Base-by-base conservation (phyloP, 2,113 vertebrate species). In the Rhea americana region DNA sequence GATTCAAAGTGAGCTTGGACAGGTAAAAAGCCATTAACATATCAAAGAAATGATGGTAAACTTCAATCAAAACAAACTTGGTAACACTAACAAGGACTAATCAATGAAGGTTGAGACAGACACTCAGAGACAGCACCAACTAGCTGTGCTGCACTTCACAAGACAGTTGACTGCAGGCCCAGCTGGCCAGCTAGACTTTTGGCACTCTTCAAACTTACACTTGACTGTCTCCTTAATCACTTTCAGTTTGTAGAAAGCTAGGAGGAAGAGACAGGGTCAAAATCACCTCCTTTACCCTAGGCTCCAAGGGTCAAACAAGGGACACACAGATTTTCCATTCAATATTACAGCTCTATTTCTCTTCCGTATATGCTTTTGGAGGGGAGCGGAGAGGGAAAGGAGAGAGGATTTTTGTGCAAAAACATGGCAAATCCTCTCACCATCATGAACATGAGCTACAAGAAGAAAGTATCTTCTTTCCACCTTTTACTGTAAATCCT, bases 171-270 rank as follows among this genome's bases (percentile, higher is more conserved):
- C 43, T 67, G 91, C 68, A 91, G 55, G 81, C 89, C 84, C 59
- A 92, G 58, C 21, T 81, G 82, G 71, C 83, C 81, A 93, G 26
- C 48, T 82, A 86, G 12, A 91, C 22, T 85, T 84, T 30, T 56
- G 70, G 68, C 79, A 85, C 32, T 68, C 87, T 74, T 87, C 47
- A 87, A 45, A 85, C 45, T 72, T 83, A 76, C 1, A 84, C 62
- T 83, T 67, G 68, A 85, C 47, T 68, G 71, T 41, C 87, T 80
- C 56, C 89, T 89, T 85, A 93, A 87, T 41, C 32, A 47, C 71
- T 83, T 91, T 43, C 55, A 59, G 50, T 63, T 85, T 74, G 37
- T 79, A 92, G 75, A 95, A 87, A 86, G 65, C 53, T 75, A 90
- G 51, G 53, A 93, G 66, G 74, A 90, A 61, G 85, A 82, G 58